Conservation (phyloP, 2,797 vertebrate species). For the Iguana delicatissima region DNA sequence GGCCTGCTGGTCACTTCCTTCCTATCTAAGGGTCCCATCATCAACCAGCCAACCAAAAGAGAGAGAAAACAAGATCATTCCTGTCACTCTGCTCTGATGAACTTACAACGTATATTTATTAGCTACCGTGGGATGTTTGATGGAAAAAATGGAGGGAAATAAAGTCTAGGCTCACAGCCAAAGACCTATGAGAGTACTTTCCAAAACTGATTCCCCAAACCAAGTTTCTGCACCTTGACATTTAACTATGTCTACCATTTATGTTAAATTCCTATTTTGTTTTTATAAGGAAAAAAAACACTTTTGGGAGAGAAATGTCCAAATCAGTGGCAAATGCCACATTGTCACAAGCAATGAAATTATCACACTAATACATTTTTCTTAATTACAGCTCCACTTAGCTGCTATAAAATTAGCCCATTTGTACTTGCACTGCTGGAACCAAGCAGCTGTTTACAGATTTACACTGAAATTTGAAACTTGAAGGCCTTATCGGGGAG, state of each 20-base stretch:
- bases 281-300: not conserved
- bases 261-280: slow-evolving; percentile 30
- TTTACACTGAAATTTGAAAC: not conserved
- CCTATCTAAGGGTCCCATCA: not conserved
- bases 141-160: not conserved
- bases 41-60: not conserved
- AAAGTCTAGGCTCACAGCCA: not conserved
- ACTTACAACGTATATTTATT: not conserved
- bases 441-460: not conserved
- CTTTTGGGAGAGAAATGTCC: not conserved
- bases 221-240: slow-evolving; percentile 66
- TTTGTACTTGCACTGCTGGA: slow-evolving; percentile 18
- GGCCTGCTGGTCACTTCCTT: not conserved
- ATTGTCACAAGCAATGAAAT: not conserved
- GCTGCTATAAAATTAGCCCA: not conserved
- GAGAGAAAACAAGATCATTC: not conserved
- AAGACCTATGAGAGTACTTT: slow-evolving; percentile 27
- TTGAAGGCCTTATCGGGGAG: not conserved
- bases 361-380: not conserved
- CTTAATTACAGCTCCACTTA: not conserved
- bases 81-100: not conserved
- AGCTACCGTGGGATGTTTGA: not conserved
- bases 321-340: not conserved
- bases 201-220: slow-evolving; percentile 63
- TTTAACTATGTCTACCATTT: slow-evolving; percentile 61